Evolutionary conservation across 2,888 invertebrate species (phyloP).

Genomic region (Polymixis lichenea): DNA sequence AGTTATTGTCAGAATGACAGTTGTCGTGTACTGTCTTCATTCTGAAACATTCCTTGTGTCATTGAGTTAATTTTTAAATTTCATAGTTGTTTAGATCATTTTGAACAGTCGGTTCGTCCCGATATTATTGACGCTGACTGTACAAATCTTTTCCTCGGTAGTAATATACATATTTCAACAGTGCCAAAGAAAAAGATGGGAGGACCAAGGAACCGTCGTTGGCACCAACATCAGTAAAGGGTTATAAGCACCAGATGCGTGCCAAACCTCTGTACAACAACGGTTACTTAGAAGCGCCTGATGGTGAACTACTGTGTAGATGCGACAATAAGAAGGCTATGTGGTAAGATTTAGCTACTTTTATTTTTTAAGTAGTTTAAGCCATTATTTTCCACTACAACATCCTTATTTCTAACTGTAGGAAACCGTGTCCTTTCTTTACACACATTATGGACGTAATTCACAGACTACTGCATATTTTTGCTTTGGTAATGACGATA

Average conservation of each 20-base stretch:
- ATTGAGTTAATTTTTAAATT: too few species aligned
- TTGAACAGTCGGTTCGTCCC: too few species aligned
- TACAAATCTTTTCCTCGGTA: neutral
- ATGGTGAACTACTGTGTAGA: conserved; percentile 94
- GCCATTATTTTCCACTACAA: neutral
- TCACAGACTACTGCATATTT: neutral
- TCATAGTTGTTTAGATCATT: too few species aligned
- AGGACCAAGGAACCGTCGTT: conserved; percentile 57
- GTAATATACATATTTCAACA: conserved; percentile 35
- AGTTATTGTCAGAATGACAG: too few species aligned
- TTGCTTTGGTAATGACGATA: neutral
- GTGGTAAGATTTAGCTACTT: conserved; percentile 89
- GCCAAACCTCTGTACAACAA: conserved; percentile 94
- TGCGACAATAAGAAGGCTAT: conserved; percentile 94
- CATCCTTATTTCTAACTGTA: neutral
- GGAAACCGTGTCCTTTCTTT: neutral
- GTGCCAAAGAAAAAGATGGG: conserved; percentile 56
- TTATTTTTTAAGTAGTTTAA: neutral
- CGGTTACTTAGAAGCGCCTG: conserved; percentile 94
- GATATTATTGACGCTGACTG: too few species aligned
- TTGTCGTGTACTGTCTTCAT: too few species aligned
- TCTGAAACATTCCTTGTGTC: too few species aligned
- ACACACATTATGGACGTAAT: neutral
- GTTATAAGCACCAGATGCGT: conserved; percentile 83
- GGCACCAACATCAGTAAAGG: conserved; percentile 58